Evolutionary conservation across 2,888 invertebrate species (phyloP).

Genomic region (Brachyptera putata): DNA sequence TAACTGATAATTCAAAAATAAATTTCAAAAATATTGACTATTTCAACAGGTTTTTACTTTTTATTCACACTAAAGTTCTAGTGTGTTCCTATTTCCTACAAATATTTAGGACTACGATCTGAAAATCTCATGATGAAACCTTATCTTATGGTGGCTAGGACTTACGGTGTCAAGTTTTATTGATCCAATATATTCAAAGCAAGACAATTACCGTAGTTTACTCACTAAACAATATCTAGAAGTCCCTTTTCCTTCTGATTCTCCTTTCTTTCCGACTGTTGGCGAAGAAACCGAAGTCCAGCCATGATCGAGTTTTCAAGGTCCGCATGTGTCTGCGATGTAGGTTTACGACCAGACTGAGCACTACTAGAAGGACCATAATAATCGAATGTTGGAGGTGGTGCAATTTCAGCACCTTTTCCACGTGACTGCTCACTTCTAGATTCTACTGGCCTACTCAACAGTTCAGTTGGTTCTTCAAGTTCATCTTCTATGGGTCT

Average conservation of each 20-base stretch:
- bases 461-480: not conserved
- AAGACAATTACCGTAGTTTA: conserved; percentile 35
- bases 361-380: conserved; percentile 49
- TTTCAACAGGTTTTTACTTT: too few species aligned
- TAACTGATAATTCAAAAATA: too few species aligned
- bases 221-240: conserved; percentile 34
- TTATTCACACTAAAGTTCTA: too few species aligned
- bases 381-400: conserved; percentile 63
- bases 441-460: not conserved
- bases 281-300: conserved; percentile 51
- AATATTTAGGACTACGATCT: too few species aligned
- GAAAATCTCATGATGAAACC: too few species aligned
- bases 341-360: not conserved
- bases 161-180: too few species aligned
- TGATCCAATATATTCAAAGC: too few species aligned
- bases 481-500: not conserved
- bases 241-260: conserved; percentile 44
- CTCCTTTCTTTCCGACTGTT: conserved; percentile 50
- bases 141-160: too few species aligned
- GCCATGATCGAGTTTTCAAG: conserved; percentile 53
- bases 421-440: conserved; percentile 28
- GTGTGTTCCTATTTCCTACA: too few species aligned
- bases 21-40: too few species aligned
- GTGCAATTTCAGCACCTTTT: conserved; percentile 55
- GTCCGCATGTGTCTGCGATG: conserved; percentile 22